Base-by-base conservation (phyloP, 2,797 vertebrate species). In the Aphelocoma californica region DNA sequence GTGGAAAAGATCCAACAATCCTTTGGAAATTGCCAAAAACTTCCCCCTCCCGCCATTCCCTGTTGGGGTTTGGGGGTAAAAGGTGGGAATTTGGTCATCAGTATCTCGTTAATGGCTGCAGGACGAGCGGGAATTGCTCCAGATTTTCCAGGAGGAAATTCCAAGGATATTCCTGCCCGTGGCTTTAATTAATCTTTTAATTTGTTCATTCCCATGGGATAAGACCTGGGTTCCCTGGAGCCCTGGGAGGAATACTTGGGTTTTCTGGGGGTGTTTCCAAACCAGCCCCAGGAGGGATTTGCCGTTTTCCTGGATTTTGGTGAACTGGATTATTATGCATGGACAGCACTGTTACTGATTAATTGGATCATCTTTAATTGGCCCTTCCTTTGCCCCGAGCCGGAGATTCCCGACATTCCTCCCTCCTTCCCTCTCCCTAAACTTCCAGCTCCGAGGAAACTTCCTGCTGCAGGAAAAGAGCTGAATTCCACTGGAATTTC, bases 81-180 rank as follows among this genome's bases (percentile, higher is more conserved):
- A 64, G 4, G 10, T 17, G 69, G 8, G 19, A 40, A 29, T 64
- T 56, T 6, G 50, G 16, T 47, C 81, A n/a, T 19, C 8, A 1
- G 1, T 19, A 5, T n/a, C 48, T 54, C 12, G 0, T 14, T 61
- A 17, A 17, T 1, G 2, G 38, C 56, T 14, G 47, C 1, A 0
- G n/a, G 23, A 54, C 2, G 2, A n/a, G 29, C 58, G 13, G 18
- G 34, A 7, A 60, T 60, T 25, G 23, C 45, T 34, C 31, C 1
- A 5, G 36, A 6, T 28, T 32, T 72, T 24, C 69, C 48, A 10
- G 58, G 57, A 38, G 9, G 19, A 29, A 54, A n/a, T 47, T 18
- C 48, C 40, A 4, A 24, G 34, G 29, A 15, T 54, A 13, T n/a
- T 54, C 40, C n/a, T 29, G 58, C 40, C 48, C 6, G 1, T 23